A percentile compares a stretch with the other conserved stretches of the same genome.
Conservation (phyloP, 2,113 vertebrate species). For the Lampris incognitus region DNA sequence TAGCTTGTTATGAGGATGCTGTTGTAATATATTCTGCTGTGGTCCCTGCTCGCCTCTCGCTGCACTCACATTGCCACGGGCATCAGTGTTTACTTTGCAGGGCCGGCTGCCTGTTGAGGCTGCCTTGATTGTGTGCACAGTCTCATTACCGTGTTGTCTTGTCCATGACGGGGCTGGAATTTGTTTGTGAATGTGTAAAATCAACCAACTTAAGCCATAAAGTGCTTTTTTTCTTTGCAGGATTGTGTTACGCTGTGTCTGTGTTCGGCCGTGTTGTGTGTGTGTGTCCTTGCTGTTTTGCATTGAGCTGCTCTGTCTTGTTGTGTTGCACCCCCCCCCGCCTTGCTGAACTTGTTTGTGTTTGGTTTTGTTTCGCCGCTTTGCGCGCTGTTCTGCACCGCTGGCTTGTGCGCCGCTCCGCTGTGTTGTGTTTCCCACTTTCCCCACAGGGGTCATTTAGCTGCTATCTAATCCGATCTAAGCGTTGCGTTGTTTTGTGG, state of each 20-base stretch:
- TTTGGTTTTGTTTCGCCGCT: too few relatives aligned
- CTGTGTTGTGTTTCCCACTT: too few relatives aligned
- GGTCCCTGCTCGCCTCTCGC: conserved; percentile 50
- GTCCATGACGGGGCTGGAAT: conserved; percentile 4
- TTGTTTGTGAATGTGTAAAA: not conserved
- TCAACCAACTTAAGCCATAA: not conserved
- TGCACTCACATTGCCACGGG: conserved; percentile 53
- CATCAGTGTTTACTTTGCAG: conserved; percentile 48
- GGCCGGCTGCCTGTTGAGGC: conserved; percentile 40
- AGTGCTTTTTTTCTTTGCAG: not conserved
- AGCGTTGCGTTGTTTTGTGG: too few relatives aligned
- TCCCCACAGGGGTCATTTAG: too few relatives aligned
- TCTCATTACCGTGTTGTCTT: conserved; percentile 23
- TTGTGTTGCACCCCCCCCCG: not conserved
- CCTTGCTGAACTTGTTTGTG: too few relatives aligned
- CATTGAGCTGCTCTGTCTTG: not conserved
- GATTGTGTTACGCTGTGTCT: not conserved
- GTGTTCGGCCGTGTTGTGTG: too few relatives aligned
- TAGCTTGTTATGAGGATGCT: conserved; percentile 46
- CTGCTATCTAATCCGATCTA: too few relatives aligned
- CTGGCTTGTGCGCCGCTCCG: too few relatives aligned
- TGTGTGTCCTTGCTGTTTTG: not conserved
- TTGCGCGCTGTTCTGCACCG: too few relatives aligned
- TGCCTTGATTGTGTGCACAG: conserved; percentile 36
- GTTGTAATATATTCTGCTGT: conserved; percentile 9